These are phyloP conservation scores for Cheiracanthium punctorium DNA, from an alignment of 2,888 invertebrate genomes.

Conservation along the genomic window DNA sequence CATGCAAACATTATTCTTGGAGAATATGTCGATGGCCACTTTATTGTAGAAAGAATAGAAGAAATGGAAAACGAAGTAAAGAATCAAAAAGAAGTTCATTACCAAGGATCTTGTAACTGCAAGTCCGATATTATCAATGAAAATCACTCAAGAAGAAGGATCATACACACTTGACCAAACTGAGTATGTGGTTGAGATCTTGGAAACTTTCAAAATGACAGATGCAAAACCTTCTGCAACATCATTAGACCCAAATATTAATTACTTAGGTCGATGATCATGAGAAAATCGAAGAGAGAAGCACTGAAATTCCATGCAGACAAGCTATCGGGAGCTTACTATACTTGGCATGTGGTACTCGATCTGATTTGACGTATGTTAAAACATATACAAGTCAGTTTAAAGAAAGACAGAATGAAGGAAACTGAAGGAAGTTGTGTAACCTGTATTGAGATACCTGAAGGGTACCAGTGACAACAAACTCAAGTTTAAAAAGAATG, in stretches of 20 bases:
- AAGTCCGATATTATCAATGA: slow-evolving; percentile 25
- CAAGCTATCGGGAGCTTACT: slow-evolving; percentile 31
- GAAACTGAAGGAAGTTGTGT: too few species aligned
- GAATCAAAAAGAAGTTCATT: slow-evolving; percentile 9
- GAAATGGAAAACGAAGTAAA: slow-evolving; percentile 19
- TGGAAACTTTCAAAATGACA: slow-evolving; percentile 20
- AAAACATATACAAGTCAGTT: slow-evolving; percentile 39
- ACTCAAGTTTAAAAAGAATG: slow-evolving; percentile 33
- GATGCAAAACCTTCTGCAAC: slow-evolving; percentile 10
- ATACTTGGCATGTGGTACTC: slow-evolving; percentile 33
- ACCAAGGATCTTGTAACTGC: slow-evolving; percentile 17
- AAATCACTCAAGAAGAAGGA: neutral
- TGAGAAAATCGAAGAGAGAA: neutral
- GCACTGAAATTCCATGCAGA: slow-evolving; percentile 13
- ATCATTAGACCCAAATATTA: slow-evolving; percentile 18
- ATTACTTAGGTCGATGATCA: slow-evolving; percentile 2
- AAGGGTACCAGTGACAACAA: too few species aligned
- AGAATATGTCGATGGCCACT: slow-evolving; percentile 31
- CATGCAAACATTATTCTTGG: neutral
- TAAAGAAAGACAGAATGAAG: too few species aligned
- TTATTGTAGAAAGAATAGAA: slow-evolving; percentile 6
- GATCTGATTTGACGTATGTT: slow-evolving; percentile 31
- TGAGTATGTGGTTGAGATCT: slow-evolving; percentile 21
- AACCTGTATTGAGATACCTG: too few species aligned
- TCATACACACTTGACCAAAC: slow-evolving; percentile 17